These are phyloP conservation scores for Eilema griseolum DNA, from an alignment of 2,888 invertebrate species.

Conservation along the genomic window DNA sequence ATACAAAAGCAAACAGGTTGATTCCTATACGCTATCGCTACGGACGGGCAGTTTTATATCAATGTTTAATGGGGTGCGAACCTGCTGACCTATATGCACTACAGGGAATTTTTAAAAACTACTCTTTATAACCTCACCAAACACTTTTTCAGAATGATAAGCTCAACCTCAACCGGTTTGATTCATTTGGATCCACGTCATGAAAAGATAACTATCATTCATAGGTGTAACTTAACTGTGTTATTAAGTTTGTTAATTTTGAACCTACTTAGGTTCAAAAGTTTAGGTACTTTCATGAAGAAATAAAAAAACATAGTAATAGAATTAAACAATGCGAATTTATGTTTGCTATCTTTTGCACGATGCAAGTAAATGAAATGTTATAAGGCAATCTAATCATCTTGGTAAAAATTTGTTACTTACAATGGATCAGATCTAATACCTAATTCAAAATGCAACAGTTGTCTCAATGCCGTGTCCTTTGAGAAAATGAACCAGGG, in stretches of 20 bases:
- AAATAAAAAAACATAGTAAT: too few relatives aligned
- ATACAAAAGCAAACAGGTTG: background rate
- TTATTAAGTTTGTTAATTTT: too few relatives aligned
- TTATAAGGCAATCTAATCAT: too few relatives aligned
- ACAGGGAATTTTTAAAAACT: slow-evolving; percentile 1
- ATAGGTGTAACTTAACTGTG: background rate
- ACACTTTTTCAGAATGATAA: background rate
- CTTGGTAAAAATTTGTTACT: too few relatives aligned
- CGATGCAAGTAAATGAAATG: background rate
- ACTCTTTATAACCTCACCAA: slow-evolving; percentile 1
- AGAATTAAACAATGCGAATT: too few relatives aligned
- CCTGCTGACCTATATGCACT: slow-evolving; percentile 12
- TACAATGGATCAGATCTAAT: too few relatives aligned
- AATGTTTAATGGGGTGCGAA: slow-evolving; percentile 15
- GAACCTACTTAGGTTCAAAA: too few relatives aligned
- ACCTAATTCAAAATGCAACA: too few relatives aligned
- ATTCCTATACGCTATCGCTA: slow-evolving; percentile 1
- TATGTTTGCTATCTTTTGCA: background rate
- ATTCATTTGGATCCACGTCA: background rate
- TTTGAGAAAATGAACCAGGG: too few relatives aligned
- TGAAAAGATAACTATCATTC: background rate
- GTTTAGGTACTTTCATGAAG: too few relatives aligned
- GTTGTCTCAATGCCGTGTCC: too few relatives aligned
- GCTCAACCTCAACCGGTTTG: background rate
- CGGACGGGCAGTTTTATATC: slow-evolving; percentile 17